Percentiles rank a stretch among this genome's conserved stretches.
phyloP scores from a whole-genome alignment of 2,888 invertebrate genomes.

The Dynastes grantii region DNA sequence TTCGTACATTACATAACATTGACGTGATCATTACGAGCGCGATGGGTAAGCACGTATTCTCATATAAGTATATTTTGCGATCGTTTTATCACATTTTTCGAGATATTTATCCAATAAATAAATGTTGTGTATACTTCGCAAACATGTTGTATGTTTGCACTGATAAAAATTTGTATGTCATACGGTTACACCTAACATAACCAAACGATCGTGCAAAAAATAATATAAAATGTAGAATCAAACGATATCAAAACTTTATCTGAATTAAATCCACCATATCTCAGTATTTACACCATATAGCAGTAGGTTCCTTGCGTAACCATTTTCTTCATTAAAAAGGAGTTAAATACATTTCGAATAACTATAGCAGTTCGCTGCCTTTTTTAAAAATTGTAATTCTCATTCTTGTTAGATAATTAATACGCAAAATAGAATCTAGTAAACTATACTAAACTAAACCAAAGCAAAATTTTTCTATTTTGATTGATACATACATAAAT shows the following conservation, averaged over 20 bases:
- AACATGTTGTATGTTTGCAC: constrained; percentile 8
- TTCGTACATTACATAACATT: neutral
- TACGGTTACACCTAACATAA: neutral
- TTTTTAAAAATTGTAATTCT: too few relatives aligned
- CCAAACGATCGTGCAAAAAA: constrained; percentile 5
- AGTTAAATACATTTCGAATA: too few relatives aligned
- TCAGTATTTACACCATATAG: neutral
- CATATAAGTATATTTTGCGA: constrained; percentile 1
- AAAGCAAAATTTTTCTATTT: too few relatives aligned
- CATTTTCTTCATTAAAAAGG: too few relatives aligned
- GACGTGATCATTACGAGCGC: neutral
- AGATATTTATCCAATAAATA: constrained; percentile 5
- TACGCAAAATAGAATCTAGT: too few relatives aligned
- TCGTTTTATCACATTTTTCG: constrained; percentile 19
- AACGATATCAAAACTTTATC: neutral
- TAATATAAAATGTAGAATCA: neutral
- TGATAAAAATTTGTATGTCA: constrained; percentile 8
- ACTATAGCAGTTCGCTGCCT: too few relatives aligned
- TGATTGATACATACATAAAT: too few relatives aligned
- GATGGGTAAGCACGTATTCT: neutral
- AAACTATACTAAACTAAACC: too few relatives aligned
- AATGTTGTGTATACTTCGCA: constrained; percentile 13
- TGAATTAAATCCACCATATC: neutral
- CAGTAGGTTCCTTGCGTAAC: too few relatives aligned
- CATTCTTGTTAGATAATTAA: too few relatives aligned